Evolutionary conservation across 1,140 invertebrate genomes (phyloP).

Genomic region (Listronotus oregonensis): DNA sequence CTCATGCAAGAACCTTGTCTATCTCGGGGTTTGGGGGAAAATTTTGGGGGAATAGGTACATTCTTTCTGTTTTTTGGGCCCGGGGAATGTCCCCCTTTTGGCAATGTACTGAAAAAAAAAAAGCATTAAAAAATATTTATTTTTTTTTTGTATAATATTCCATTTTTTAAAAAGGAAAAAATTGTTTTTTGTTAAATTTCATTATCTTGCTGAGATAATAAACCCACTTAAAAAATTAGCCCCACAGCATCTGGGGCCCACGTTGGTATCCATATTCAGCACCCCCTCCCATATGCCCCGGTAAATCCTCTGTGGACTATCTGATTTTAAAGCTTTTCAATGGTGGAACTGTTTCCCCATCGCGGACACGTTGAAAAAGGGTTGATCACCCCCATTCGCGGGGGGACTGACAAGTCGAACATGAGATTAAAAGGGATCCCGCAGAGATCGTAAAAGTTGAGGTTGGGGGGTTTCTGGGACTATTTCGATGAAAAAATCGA

Average conservation of each 20-base stretch:
- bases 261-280: constrained; percentile 86
- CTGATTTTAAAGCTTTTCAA: constrained; percentile 83
- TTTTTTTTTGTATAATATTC: too few species aligned
- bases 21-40: constrained; percentile 90
- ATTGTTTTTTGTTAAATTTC: too few species aligned
- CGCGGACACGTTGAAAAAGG: constrained; percentile 85
- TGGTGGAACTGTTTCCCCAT: constrained; percentile 89
- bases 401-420: constrained; percentile 91
- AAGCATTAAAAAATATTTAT: too few species aligned
- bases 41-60: constrained; percentile 87
- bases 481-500: constrained; percentile 84
- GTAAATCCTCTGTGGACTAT: constrained; percentile 87
- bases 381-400: constrained; percentile 87
- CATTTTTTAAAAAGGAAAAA: too few species aligned
- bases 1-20: constrained; percentile 84
- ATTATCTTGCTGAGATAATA: too few species aligned
- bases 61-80: constrained; percentile 80
- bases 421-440: constrained; percentile 91
- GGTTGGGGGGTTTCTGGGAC: constrained; percentile 84
- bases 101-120: constrained; percentile 78
- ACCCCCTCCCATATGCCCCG: constrained; percentile 92
- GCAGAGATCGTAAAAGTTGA: constrained; percentile 90
- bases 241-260: constrained; percentile 90
- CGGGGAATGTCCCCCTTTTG: constrained; percentile 93
- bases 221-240: not conserved